Conservation (phyloP, 1,140 invertebrate genomes). For the Meteorus sp. region DNA sequence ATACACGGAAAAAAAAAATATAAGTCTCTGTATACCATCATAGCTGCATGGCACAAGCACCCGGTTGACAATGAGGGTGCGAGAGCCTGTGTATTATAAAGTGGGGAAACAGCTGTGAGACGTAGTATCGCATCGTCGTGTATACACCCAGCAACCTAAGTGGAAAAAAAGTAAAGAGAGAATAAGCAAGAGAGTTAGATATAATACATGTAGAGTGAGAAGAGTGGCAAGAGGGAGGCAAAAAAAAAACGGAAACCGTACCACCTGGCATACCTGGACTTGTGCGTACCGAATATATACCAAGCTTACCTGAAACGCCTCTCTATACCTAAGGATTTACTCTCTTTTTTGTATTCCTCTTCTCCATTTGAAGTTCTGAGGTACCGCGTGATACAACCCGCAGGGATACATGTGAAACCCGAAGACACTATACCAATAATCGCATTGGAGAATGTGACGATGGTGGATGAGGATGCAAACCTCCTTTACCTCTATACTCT, state of each 20-base stretch:
- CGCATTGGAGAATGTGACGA: not conserved
- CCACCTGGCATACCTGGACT: constrained; percentile 56
- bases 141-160: too few relatives aligned
- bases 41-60: too few relatives aligned
- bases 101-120: constrained; percentile 55
- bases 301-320: constrained; percentile 48
- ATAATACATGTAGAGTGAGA: constrained; percentile 34
- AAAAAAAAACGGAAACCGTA: constrained; percentile 46
- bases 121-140: constrained; percentile 29
- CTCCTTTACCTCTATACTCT: not conserved
- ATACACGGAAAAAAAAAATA: too few relatives aligned
- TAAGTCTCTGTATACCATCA: too few relatives aligned
- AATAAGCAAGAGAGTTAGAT: too few relatives aligned
- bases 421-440: not conserved
- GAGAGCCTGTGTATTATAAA: constrained; percentile 32
- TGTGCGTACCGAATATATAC: too few relatives aligned
- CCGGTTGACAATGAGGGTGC: constrained; percentile 52
- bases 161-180: too few relatives aligned
- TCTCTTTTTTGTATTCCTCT: too few relatives aligned
- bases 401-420: constrained; percentile 4
- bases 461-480: not conserved
- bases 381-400: not conserved
- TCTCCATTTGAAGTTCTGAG: too few relatives aligned
- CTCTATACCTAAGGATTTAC: constrained; percentile 8
- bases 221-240: constrained; percentile 32